phyloP scores from a whole-genome alignment of 35 echinoderm and acorn worm species.

The Nesometra sesokonis region DNA sequence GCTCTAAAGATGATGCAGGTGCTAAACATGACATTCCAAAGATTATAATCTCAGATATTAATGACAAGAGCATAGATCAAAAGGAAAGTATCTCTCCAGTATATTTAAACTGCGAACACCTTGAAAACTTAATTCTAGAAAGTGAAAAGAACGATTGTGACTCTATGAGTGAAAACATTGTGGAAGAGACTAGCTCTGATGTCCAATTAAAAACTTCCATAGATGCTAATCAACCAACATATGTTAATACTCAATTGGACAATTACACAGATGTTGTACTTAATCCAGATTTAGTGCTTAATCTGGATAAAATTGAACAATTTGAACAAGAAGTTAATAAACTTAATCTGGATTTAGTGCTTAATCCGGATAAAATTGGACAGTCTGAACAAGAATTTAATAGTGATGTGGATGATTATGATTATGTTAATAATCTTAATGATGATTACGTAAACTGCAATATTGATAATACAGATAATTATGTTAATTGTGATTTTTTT shows the following conservation, averaged over 20 bases:
- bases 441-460: not conserved
- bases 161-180: not conserved
- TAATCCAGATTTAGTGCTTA: not conserved
- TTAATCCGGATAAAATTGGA: too few relatives aligned
- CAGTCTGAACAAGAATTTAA: not conserved
- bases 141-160: not conserved
- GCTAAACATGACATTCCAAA: not conserved
- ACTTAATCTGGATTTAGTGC: too few relatives aligned
- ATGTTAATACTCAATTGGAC: not conserved
- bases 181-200: not conserved
- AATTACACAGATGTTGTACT: not conserved
- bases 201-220: not conserved
- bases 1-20: not conserved
- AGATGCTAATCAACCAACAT: not conserved
- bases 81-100: too few relatives aligned
- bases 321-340: not conserved
- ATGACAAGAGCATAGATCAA: too few relatives aligned
- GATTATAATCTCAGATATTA: not conserved
- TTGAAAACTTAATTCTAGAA: not conserved
- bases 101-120: not conserved
- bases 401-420: not conserved
- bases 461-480: not conserved
- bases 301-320: too few relatives aligned
- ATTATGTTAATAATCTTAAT: not conserved
- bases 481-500: not conserved